A percentile compares a stretch with the other conserved stretches of the same genome.
Evolutionary conservation across 2,888 invertebrate species (phyloP).

Genomic region (Eupithecia dodoneata): DNA sequence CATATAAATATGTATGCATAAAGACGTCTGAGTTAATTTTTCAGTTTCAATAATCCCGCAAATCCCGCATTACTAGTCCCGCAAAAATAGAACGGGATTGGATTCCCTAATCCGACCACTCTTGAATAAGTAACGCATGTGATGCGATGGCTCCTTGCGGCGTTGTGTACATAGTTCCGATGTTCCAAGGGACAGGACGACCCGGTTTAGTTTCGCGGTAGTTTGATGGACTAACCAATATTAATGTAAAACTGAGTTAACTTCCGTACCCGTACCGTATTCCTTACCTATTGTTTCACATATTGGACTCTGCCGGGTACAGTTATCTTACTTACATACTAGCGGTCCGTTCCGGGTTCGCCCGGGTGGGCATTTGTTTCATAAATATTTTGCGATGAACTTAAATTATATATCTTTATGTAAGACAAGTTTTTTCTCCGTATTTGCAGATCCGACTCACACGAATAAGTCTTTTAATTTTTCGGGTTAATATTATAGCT

Average conservation of each 20-base stretch:
- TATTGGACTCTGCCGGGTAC: background rate
- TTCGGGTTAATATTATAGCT: too few relatives aligned
- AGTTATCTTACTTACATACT: background rate
- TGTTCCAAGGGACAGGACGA: constrained; percentile 9
- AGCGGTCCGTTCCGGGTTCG: too few relatives aligned
- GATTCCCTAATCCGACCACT: constrained; percentile 17
- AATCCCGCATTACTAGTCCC: background rate
- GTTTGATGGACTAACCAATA: background rate
- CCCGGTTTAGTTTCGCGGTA: constrained; percentile 4
- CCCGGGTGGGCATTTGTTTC: too few relatives aligned
- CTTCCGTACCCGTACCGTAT: background rate
- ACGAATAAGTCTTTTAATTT: too few relatives aligned
- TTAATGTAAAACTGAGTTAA: background rate
- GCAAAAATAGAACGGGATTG: background rate
- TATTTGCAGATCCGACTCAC: too few relatives aligned
- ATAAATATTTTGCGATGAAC: too few relatives aligned
- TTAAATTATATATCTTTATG: too few relatives aligned
- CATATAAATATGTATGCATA: background rate
- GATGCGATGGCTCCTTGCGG: constrained; percentile 19
- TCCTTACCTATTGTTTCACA: background rate
- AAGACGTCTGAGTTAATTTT: background rate
- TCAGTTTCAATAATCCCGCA: background rate
- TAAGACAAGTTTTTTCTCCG: too few relatives aligned
- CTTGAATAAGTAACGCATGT: constrained; percentile 33
- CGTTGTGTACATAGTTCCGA: constrained; percentile 6